These are phyloP conservation scores for Papilio polytes DNA, from an alignment of 1,140 invertebrate genomes.

Conservation along the genomic window DNA sequence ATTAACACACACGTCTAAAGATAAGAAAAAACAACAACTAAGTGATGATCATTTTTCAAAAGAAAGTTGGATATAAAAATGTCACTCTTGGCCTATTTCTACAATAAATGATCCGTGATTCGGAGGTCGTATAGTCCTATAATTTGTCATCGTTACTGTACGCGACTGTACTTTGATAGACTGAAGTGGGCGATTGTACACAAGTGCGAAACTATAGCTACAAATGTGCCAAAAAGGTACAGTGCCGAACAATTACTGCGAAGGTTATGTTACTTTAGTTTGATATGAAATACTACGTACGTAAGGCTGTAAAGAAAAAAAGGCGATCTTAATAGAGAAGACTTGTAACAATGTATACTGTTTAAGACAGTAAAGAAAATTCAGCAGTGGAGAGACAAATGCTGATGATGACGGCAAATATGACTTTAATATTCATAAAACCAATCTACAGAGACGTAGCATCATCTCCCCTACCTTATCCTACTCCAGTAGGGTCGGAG, in stretches of 20 bases:
- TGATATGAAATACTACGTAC: no score
- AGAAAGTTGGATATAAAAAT: constrained; percentile 3
- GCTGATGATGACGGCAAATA: no score
- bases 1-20: no score
- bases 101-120: constrained; percentile 17
- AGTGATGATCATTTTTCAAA: constrained; percentile 8
- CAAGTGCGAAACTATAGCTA: not conserved
- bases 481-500: no score
- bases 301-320: no score
- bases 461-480: no score
- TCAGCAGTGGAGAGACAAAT: no score
- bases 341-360: no score
- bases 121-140: not conserved
- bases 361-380: no score
- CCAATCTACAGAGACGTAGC: no score
- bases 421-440: no score
- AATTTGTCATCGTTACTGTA: constrained; percentile 21
- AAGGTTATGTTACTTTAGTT: not conserved
- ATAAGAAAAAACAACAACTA: not conserved
- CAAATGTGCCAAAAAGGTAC: not conserved
- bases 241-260: not conserved
- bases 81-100: constrained; percentile 1
- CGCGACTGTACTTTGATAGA: constrained; percentile 13
- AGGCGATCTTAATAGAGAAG: no score
- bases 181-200: not conserved